Evolutionary conservation across 2,113 vertebrate genomes (phyloP), one percentile per base, ranked within the genome.

Genomic region (Lycaon pictus): DNA sequence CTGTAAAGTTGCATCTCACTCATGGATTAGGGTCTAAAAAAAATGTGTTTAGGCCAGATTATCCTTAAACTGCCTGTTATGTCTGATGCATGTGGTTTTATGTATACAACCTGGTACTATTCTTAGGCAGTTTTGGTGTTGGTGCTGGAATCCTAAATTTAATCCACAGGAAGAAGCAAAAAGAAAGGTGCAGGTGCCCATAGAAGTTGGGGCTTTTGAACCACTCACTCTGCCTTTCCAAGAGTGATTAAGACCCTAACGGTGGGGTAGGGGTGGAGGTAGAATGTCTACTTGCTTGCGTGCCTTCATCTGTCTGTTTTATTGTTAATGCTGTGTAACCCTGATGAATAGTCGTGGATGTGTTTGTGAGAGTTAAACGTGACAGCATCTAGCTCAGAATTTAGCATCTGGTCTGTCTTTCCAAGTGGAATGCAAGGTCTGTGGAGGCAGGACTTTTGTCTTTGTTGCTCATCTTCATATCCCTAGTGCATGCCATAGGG

Each of bases 101-200:
- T 22, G 58, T 12, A 0, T 35, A 4, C 10, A 11, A 15, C 17
- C 19, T 62, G 62, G 22, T 3, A 11, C 55, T 9, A 0, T 10
- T 84, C 77, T 25, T 9, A 4, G 56, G 29, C 35, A 11, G 48
- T 7, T 35, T 29, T 63, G 43, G 43, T 43, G 43, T 43, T 20
- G 1, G 20, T 13, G 11, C 71, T 23, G 16, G 22, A 29, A 15
- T 12, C 81, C 58, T 51, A 74, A 16, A 11, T 37, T 55, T 71
- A 27, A 55, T 53, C 55, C 37, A 53, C 37, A 48, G 74, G 43
- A 81, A 77, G 53, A 53, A 65, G 27, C 56, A 43, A 13, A 29
- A 58, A 53, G 71, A 17, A 76, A 65, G 51, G 22, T 15, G 25
- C 37, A 10, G 22, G 19, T 90, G 29, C 15, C 16, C 11, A 16